These are phyloP conservation scores for Sceloporus tristichus DNA, from an alignment of 2,113 vertebrate species.

Conservation along the genomic window DNA sequence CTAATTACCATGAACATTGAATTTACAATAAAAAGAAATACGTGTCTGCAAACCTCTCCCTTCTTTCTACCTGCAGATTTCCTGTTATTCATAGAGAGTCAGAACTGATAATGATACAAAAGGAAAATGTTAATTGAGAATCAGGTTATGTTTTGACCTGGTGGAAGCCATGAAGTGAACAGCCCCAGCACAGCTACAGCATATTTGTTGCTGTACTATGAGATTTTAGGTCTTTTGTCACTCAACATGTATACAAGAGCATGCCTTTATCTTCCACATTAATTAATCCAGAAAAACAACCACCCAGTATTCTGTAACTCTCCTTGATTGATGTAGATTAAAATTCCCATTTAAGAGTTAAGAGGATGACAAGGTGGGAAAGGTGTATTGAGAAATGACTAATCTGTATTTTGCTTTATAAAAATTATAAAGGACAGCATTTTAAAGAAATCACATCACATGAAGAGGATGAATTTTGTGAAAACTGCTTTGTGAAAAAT, in stretches of 20 bases:
- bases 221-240: neutral
- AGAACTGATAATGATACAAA: neutral
- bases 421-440: neutral
- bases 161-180: neutral
- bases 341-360: neutral
- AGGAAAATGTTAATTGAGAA: conserved; percentile 21
- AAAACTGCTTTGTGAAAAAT: too few species aligned
- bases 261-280: neutral
- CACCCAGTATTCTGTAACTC: neutral
- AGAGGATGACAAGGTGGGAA: neutral
- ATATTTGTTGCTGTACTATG: neutral
- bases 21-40: conserved; percentile 52
- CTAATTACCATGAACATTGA: conserved; percentile 48
- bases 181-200: neutral
- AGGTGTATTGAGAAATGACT: neutral
- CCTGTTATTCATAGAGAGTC: neutral
- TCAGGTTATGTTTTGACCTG: neutral
- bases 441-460: neutral
- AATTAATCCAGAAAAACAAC: neutral
- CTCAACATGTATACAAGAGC: neutral
- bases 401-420: neutral
- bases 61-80: conserved; percentile 12
- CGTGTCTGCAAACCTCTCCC: conserved; percentile 38
- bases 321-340: neutral
- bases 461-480: too few species aligned